These are phyloP conservation scores for Lochmaea capreae DNA, from an alignment of 2,888 invertebrate genomes.

Conservation along the genomic window DNA sequence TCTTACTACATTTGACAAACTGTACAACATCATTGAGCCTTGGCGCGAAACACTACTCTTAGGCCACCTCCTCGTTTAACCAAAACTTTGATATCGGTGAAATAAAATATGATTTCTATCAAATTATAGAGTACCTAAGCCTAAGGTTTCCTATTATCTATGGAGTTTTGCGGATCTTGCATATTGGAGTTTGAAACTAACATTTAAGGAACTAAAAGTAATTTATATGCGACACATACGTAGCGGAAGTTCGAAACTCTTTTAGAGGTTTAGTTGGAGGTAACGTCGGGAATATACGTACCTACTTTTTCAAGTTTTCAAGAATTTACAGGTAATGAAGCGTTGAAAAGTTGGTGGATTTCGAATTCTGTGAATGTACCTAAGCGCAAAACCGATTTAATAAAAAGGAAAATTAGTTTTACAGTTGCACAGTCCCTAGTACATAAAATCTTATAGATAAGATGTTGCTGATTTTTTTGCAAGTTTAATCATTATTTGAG, in stretches of 20 bases:
- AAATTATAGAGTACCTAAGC: no score
- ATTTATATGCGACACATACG: conserved; percentile 1
- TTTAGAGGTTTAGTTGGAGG: not conserved
- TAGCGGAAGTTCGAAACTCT: not conserved
- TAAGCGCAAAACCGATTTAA: not conserved
- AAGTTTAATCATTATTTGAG: no score
- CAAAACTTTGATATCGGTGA: no score
- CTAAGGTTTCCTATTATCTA: not conserved
- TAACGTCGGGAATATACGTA: not conserved
- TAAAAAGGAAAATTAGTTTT: not conserved
- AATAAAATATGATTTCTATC: no score
- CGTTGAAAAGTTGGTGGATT: not conserved
- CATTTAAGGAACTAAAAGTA: not conserved
- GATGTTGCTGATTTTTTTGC: no score
- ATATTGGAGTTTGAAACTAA: not conserved
- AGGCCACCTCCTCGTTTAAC: no score
- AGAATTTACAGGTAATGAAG: not conserved
- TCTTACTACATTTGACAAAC: no score
- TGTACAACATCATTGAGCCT: no score
- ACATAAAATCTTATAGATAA: no score
- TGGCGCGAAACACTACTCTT: no score
- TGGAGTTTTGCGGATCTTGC: not conserved
- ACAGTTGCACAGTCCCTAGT: no score
- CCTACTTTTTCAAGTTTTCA: not conserved
- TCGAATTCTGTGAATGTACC: not conserved